Evolutionary conservation across 1,140 invertebrate genomes (phyloP).

Genomic region (Procambarus clarkii): DNA sequence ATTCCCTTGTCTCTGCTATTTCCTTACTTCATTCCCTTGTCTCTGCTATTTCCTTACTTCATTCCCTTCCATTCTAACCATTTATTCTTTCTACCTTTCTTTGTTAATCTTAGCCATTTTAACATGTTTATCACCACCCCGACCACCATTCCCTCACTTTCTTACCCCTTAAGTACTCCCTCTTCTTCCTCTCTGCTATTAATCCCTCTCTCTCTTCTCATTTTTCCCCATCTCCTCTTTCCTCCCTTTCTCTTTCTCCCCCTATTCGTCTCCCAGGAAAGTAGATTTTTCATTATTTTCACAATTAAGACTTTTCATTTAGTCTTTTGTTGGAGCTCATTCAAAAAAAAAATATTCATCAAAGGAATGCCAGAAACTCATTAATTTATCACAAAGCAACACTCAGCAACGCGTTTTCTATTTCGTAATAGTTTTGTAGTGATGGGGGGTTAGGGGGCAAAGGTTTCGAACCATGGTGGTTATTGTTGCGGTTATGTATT

Average conservation of each 20-base stretch:
- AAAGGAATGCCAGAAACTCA: constrained; percentile 20
- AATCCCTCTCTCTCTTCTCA: neutral
- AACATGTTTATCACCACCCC: too few species aligned
- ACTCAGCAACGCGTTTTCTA: neutral
- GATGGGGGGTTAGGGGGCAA: too few species aligned
- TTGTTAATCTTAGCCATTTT: too few species aligned
- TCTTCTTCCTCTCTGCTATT: neutral
- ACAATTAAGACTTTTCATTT: constrained; percentile 24
- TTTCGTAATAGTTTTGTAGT: too few species aligned
- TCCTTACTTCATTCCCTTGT: too few species aligned
- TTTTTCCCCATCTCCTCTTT: neutral
- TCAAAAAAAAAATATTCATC: neutral
- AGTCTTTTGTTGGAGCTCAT: constrained; percentile 5
- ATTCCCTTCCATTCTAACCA: too few species aligned
- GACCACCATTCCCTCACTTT: neutral
- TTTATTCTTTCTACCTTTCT: too few species aligned
- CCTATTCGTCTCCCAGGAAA: too few species aligned
- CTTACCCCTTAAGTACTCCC: neutral
- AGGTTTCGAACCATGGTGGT: too few species aligned
- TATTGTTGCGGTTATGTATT: too few species aligned
- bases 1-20: too few species aligned
- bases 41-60: too few species aligned
- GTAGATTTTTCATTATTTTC: constrained; percentile 30
- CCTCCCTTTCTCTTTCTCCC: neutral
- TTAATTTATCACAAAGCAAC: constrained; percentile 26